phyloP scores from a whole-genome alignment of 1,140 invertebrate species.

The Drosophila funebris region DNA sequence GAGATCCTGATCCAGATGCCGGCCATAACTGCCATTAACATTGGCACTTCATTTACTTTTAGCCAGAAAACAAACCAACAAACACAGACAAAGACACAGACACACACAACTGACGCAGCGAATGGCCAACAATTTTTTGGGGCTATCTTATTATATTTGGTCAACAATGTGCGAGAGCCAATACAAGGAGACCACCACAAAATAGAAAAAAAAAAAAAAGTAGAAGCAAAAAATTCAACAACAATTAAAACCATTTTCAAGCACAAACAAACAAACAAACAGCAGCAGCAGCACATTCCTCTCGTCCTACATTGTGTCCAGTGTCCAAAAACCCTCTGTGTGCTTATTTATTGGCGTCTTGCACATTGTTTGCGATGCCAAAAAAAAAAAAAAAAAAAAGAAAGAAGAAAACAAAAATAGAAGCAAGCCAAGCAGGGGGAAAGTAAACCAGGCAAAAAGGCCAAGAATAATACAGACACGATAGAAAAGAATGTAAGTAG shows the following conservation, averaged over 20 bases:
- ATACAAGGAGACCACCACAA: slow-evolving; percentile 39
- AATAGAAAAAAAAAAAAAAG: slow-evolving; percentile 27
- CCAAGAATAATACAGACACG: slow-evolving; percentile 59
- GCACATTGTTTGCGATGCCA: slow-evolving; percentile 68
- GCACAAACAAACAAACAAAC: slow-evolving; percentile 68
- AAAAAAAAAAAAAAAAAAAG: slow-evolving; percentile 34
- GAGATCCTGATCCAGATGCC: slow-evolving; percentile 72
- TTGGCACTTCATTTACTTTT: slow-evolving; percentile 80
- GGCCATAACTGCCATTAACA: slow-evolving; percentile 80
- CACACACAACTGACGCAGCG: slow-evolving; percentile 61
- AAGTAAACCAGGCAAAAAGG: slow-evolving; percentile 79
- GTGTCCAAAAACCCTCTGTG: slow-evolving; percentile 48
- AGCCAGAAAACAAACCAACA: slow-evolving; percentile 74
- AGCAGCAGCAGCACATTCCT: slow-evolving; percentile 37
- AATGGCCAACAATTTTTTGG: too few species aligned
- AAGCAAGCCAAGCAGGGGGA: slow-evolving; percentile 22
- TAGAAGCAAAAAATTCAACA: slow-evolving; percentile 51
- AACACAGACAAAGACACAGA: slow-evolving; percentile 66
- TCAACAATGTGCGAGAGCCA: slow-evolving; percentile 67
- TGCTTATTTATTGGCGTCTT: slow-evolving; percentile 80
- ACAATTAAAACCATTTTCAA: slow-evolving; percentile 79
- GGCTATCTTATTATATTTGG: slow-evolving; percentile 78
- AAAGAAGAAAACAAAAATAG: slow-evolving; percentile 23
- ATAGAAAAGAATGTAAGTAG: slow-evolving; percentile 71
- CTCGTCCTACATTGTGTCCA: slow-evolving; percentile 34